Conservation (phyloP, 1,140 invertebrate species). For the Drosophila nigromelanica region DNA sequence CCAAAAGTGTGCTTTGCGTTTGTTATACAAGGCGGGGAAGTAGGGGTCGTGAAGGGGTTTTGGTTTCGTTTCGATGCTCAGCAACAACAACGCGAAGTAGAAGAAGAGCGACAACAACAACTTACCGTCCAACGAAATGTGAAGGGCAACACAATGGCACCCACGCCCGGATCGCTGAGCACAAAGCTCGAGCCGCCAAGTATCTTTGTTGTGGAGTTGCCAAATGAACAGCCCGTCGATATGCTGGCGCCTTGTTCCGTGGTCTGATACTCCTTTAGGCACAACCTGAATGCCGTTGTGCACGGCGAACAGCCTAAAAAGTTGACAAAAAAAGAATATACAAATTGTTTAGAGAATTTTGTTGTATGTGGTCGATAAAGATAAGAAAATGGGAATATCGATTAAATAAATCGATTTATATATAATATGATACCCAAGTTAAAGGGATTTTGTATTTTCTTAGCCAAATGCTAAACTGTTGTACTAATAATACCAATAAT, state of each 20-base stretch:
- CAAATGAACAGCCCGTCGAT: constrained; percentile 93
- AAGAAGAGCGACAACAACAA: constrained; percentile 48
- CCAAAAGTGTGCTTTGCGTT: constrained; percentile 65
- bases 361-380: neutral
- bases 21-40: neutral
- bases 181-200: constrained; percentile 95
- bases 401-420: no score
- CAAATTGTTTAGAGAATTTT: neutral
- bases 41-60: constrained; percentile 7
- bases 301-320: constrained; percentile 86
- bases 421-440: no score
- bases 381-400: neutral
- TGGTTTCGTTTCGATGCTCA: constrained; percentile 16
- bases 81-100: neutral
- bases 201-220: constrained; percentile 92
- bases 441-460: no score
- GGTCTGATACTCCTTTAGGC: constrained; percentile 96
- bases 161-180: constrained; percentile 89
- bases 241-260: constrained; percentile 85
- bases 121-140: constrained; percentile 96
- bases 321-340: neutral
- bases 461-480: no score
- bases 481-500: no score
- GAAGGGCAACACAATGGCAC: constrained; percentile 92
- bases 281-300: constrained; percentile 93